Percentiles rank a stretch among this genome's conserved stretches.
Evolutionary conservation across 2,888 invertebrate genomes (phyloP).

Genomic region (Auanema freiburgensis): DNA sequence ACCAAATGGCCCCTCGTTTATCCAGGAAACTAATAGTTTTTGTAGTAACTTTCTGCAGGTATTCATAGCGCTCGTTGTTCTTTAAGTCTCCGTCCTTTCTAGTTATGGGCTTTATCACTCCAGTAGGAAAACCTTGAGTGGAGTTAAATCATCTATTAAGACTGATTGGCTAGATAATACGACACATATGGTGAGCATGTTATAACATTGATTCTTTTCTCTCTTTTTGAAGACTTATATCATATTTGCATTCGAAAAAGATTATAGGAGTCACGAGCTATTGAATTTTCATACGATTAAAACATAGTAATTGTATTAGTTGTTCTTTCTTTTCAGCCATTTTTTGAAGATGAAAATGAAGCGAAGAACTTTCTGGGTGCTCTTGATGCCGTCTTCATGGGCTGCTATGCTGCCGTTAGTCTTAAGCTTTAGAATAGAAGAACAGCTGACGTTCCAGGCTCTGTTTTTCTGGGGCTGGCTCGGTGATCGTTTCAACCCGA

Average conservation of each 20-base stretch:
- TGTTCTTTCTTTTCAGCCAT: conserved; percentile 28
- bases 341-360: conserved; percentile 47
- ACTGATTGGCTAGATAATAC: conserved; percentile 56
- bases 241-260: too few relatives aligned
- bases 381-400: conserved; percentile 63
- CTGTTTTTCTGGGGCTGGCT: conserved; percentile 68
- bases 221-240: too few relatives aligned
- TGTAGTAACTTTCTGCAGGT: conserved; percentile 54
- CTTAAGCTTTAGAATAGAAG: not conserved
- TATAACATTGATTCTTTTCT: not conserved
- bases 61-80: conserved; percentile 3
- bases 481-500: conserved; percentile 67
- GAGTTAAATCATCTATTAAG: conserved; percentile 59
- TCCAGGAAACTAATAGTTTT: conserved; percentile 44
- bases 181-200: conserved; percentile 32
- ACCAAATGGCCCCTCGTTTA: not conserved
- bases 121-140: conserved; percentile 56
- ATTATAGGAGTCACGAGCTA: too few relatives aligned
- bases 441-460: conserved; percentile 60
- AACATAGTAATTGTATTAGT: not conserved
- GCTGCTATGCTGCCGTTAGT: conserved; percentile 55
- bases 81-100: conserved; percentile 12
- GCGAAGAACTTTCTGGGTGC: conserved; percentile 62
- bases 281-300: too few relatives aligned
- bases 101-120: conserved; percentile 63